phyloP scores from a whole-genome alignment of 2,797 vertebrate genomes.

The Clarias laeviceps region DNA sequence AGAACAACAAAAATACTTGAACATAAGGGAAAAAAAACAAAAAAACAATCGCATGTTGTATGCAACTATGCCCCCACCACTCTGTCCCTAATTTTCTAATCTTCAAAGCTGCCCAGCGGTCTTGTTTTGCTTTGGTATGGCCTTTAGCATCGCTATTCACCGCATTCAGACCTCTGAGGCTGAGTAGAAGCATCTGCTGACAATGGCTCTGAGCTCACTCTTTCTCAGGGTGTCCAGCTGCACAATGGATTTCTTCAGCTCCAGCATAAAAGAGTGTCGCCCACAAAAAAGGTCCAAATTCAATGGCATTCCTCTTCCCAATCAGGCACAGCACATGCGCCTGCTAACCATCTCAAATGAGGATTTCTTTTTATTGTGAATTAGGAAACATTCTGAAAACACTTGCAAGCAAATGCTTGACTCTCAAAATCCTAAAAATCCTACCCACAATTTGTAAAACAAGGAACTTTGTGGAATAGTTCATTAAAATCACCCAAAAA shows the following conservation, averaged over 20 bases:
- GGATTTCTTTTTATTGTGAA: slow-evolving; percentile 60
- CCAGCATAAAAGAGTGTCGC: slow-evolving; percentile 73
- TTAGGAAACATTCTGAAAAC: background rate
- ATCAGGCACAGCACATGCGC: slow-evolving; percentile 68
- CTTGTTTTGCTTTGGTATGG: slow-evolving; percentile 73
- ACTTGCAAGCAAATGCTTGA: slow-evolving; percentile 1
- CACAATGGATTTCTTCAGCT: slow-evolving; percentile 78
- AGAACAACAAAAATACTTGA: slow-evolving; percentile 54
- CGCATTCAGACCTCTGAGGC: slow-evolving; percentile 67
- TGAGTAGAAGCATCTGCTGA: slow-evolving; percentile 70
- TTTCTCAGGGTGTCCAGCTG: slow-evolving; percentile 76
- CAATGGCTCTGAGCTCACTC: slow-evolving; percentile 72
- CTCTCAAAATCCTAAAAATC: background rate
- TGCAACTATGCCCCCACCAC: slow-evolving; percentile 65
- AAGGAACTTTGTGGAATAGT: background rate
- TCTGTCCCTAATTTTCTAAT: slow-evolving; percentile 64
- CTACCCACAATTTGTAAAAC: background rate
- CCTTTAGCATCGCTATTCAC: slow-evolving; percentile 74
- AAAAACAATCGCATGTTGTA: slow-evolving; percentile 70
- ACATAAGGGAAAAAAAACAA: slow-evolving; percentile 64
- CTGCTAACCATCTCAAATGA: slow-evolving; percentile 56
- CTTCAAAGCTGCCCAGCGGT: slow-evolving; percentile 71
- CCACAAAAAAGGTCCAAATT: slow-evolving; percentile 76
- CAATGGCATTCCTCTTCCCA: slow-evolving; percentile 78
- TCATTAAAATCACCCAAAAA: background rate